These are phyloP conservation scores for Sinhomidia bicolor DNA, from an alignment of 2,888 invertebrate genomes.

Conservation along the genomic window DNA sequence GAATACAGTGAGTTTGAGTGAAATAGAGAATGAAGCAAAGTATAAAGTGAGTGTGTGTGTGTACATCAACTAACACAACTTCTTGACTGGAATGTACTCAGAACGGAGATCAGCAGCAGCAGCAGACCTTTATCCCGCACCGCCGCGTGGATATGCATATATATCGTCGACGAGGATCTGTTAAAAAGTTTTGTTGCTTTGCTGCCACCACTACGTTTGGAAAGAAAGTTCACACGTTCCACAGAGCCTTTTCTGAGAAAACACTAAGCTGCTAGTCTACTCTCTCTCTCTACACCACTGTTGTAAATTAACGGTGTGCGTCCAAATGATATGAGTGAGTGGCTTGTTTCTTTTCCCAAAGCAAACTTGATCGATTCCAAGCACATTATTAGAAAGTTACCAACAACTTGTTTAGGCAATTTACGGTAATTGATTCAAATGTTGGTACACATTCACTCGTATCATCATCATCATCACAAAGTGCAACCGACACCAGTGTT, in stretches of 20 bases:
- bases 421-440: constrained; percentile 33
- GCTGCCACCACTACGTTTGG: not conserved
- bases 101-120: too few relatives aligned
- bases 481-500: too few relatives aligned
- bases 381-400: constrained; percentile 39
- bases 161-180: not conserved
- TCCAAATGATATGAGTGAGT: constrained; percentile 31
- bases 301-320: constrained; percentile 38
- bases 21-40: not conserved
- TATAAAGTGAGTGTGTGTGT: constrained; percentile 7
- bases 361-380: constrained; percentile 41
- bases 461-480: too few relatives aligned
- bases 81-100: constrained; percentile 36
- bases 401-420: constrained; percentile 41
- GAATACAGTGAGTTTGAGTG: too few relatives aligned
- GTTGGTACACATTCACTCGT: not conserved
- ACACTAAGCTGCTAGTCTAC: too few relatives aligned
- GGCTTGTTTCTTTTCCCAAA: constrained; percentile 35
- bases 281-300: too few relatives aligned
- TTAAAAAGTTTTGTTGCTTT: constrained; percentile 29
- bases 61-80: not conserved
- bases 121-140: not conserved
- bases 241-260: not conserved
- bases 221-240: constrained; percentile 54
- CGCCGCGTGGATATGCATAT: constrained; percentile 1